Base-by-base conservation (phyloP, 2,113 vertebrate species). In the Ammodytes dubius region DNA sequence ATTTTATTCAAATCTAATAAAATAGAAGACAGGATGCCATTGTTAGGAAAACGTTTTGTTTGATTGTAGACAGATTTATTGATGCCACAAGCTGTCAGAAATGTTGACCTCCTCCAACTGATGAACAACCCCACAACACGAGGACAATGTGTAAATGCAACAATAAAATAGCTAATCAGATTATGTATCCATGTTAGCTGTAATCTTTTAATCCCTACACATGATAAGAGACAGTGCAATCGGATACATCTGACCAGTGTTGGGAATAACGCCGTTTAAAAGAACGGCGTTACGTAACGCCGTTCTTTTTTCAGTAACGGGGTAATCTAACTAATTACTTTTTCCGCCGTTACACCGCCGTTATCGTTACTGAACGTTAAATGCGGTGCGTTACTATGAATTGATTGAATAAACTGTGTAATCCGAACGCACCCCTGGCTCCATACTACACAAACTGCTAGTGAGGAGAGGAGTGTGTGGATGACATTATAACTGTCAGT, bases 151-250 rank as follows among this genome's bases (percentile, higher is more conserved):
- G 65, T 70, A 66, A 65, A 83, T 79, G 3, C 59, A 81, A 82
- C 84, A 77, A 89, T 77, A 64, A 86, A 85, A 82, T 37, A 57
- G 50, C 46, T 75, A 79, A 89, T 92, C 84, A 87, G 86, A 89
- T 92, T 81, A 85, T 74, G 43, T 63, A 72, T 74, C 71, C 52
- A 17, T 89, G 84, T 84, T 67, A 27, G 39, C 39, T 84, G 77
- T 88, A 89, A 92, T 90, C 82, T 87, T 87, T 88, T 91, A 91
- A 91, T 88, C 89, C 89, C 58, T 74, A 74, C 87, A 81, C 77
- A 83, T 69, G 77, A 88, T 85, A 81, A 84, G 82, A 79, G 78
- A 81, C 49, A 39, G 53, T 70, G 4, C 64, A 74, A 83, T 83
- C 77, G 76, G 86, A 83, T 91, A 67, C 75, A 61, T 79, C 70